phyloP scores from a whole-genome alignment of 2,888 invertebrate species.

The Metalampra italica region DNA sequence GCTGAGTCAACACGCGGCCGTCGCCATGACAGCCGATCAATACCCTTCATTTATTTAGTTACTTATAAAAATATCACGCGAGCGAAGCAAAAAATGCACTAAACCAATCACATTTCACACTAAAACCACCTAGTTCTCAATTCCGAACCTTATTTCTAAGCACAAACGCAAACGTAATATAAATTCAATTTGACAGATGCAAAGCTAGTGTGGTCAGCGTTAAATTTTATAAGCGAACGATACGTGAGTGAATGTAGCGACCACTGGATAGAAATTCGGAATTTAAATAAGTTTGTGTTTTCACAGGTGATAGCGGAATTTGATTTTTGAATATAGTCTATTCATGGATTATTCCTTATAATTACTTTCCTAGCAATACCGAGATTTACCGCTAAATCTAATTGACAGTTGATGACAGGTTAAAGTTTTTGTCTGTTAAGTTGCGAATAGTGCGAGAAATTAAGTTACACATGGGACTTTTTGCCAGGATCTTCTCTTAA shows the following conservation, averaged over 20 bases:
- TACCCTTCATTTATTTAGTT: slow-evolving; percentile 70
- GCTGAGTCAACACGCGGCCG: slow-evolving; percentile 58
- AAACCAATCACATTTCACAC: not conserved
- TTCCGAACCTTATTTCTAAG: slow-evolving; percentile 33
- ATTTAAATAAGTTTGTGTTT: slow-evolving; percentile 23
- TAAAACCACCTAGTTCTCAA: slow-evolving; percentile 13
- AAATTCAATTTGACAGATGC: slow-evolving; percentile 20
- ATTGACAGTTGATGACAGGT: no score
- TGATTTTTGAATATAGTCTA: not conserved
- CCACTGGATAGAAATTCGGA: slow-evolving; percentile 17
- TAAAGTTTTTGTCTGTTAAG: no score
- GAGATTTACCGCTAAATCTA: no score
- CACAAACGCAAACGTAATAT: not conserved
- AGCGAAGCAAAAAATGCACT: slow-evolving; percentile 27
- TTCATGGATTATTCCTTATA: no score
- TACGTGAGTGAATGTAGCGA: slow-evolving; percentile 26
- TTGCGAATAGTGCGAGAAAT: no score
- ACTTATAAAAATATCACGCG: slow-evolving; percentile 62
- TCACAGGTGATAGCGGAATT: slow-evolving; percentile 35
- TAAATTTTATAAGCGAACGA: slow-evolving; percentile 11
- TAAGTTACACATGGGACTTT: no score
- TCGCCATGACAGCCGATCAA: slow-evolving; percentile 62
- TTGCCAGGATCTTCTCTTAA: no score
- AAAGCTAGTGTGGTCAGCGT: slow-evolving; percentile 24
- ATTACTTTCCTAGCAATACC: no score